Base-by-base conservation (phyloP, 2,113 vertebrate genomes). In the Tyto alba region DNA sequence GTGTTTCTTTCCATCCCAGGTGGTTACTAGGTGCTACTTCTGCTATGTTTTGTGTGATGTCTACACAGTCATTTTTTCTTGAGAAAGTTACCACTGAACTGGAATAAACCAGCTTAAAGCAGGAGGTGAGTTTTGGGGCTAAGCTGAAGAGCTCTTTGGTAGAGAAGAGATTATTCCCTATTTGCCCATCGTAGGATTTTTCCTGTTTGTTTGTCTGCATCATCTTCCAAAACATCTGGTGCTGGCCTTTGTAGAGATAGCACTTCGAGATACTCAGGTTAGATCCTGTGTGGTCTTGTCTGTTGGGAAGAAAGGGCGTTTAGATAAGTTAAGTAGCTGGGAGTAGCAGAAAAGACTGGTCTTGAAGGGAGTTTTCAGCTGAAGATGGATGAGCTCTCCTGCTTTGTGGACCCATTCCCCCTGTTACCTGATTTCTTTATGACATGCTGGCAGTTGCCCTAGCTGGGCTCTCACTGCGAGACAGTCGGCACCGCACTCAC, bases 311-410 rank as follows among this genome's bases (percentile, higher is more conserved):
- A 77, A 77, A 60, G 63, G 48, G 68, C 84, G 47, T 84, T 96
- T 19, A 59, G 91, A 75, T 83, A 95, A 93, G 92, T 95, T 94
- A 95, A 96, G 94, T 92, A 76, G 92, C 91, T 94, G 78, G 74
- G 79, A 96, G 94, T 66, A 29, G 30, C 52, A 55, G 56, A 88
- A 74, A 86, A 55, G 79, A 53, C 77, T 89, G 79, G 48, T 53
- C 85, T 91, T 68, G 80, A 67, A 81, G 71, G 89, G 80, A 94
- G 59, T 71, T 84, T 89, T 92, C 69, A 66, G 57, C 48, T 93
- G 84, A 97, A 98, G 97, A 98, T 96, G 95, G 97, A 98, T 97
- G 90, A 96, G 88, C 85, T 97, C 79, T 89, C 77, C 94, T 92
- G 76, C 29, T 76, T 81, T 29, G 36, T 79, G 94, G 95, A 90